phyloP scores from a whole-genome alignment of 2,797 vertebrate genomes.

The Aldrovandia affinis region DNA sequence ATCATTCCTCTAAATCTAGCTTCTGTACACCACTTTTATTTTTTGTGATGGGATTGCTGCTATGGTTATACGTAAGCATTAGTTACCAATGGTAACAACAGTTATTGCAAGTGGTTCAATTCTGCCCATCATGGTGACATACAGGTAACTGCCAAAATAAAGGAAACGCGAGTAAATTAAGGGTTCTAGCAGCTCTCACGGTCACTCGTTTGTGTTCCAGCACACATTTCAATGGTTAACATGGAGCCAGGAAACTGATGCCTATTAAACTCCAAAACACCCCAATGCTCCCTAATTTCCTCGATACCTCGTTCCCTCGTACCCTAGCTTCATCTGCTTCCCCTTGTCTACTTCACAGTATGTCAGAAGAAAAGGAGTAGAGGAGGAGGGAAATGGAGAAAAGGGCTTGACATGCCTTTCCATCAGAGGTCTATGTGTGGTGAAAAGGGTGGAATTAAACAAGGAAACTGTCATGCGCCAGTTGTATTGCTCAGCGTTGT shows the following conservation, averaged over 20 bases:
- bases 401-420: not conserved
- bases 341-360: not conserved
- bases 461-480: too few species aligned
- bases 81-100: not conserved
- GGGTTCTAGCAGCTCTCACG: not conserved
- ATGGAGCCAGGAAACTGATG: slow-evolving; percentile 10
- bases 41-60: not conserved
- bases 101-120: not conserved
- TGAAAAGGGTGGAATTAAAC: too few species aligned
- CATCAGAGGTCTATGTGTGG: too few species aligned
- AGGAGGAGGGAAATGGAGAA: not conserved
- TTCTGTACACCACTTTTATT: not conserved
- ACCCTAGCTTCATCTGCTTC: too few species aligned
- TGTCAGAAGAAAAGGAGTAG: too few species aligned
- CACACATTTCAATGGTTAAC: not conserved
- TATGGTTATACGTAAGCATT: not conserved
- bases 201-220: not conserved
- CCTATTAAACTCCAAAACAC: too few species aligned
- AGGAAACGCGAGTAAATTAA: too few species aligned
- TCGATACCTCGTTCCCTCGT: too few species aligned
- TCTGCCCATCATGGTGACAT: not conserved
- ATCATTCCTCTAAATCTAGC: not conserved
- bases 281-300: too few species aligned
- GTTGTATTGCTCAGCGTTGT: too few species aligned
- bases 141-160: not conserved